A percentile compares a stretch with the other conserved stretches of the same genome.
Evolutionary conservation across 1,140 invertebrate genomes (phyloP).

Genomic region (Zaprionus ghesquierei): DNA sequence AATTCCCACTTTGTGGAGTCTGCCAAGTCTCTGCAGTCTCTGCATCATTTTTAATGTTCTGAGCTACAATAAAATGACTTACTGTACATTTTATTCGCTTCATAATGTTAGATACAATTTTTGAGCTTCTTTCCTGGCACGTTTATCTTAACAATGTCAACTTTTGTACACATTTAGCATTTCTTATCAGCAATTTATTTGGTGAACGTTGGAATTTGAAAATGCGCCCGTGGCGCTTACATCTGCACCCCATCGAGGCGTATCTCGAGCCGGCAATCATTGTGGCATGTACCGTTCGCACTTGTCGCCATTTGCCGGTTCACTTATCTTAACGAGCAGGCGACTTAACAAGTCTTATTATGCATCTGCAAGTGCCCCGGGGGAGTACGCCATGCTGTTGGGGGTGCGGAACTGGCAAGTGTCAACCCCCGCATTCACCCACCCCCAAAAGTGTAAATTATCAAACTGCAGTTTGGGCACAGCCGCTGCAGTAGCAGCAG

Average conservation of each 20-base stretch:
- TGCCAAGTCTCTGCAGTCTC: too few species aligned
- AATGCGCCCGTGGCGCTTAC: neutral
- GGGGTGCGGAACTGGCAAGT: neutral
- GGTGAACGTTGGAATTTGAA: slow-evolving; percentile 3
- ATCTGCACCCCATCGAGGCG: slow-evolving; percentile 15
- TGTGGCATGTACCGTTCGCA: slow-evolving; percentile 70
- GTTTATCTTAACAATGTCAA: neutral
- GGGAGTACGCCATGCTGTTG: slow-evolving; percentile 31
- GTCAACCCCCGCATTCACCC: slow-evolving; percentile 36
- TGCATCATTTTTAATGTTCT: too few species aligned
- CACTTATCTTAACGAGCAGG: slow-evolving; percentile 80
- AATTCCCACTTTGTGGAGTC: too few species aligned
- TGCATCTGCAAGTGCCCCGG: slow-evolving; percentile 59
- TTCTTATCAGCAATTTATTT: slow-evolving; percentile 1
- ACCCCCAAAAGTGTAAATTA: slow-evolving; percentile 53
- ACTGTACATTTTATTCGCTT: neutral
- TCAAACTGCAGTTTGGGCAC: slow-evolving; percentile 56
- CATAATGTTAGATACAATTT: neutral
- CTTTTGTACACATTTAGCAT: neutral
- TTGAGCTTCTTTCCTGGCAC: neutral
- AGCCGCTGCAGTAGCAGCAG: slow-evolving; percentile 27
- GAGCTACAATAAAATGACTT: neutral
- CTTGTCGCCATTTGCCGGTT: slow-evolving; percentile 77
- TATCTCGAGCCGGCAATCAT: slow-evolving; percentile 73
- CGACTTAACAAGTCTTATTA: slow-evolving; percentile 80